Conservation (phyloP, 2,797 vertebrate genomes). For the Falco rusticolus region DNA sequence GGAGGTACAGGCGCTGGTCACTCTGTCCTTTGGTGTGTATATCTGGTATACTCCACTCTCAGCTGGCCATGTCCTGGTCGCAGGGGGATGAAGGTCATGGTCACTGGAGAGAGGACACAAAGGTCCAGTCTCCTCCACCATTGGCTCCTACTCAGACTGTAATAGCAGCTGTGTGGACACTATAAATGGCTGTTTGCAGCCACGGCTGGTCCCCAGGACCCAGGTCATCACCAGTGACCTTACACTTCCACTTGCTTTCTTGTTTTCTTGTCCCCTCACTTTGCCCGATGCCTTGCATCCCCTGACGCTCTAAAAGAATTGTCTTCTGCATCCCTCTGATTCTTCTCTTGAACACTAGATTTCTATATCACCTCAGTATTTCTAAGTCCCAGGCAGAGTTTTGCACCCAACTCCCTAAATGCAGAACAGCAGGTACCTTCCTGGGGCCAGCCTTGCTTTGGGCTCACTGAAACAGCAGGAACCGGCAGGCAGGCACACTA, state of each 20-base stretch:
- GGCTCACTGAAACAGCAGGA: not conserved
- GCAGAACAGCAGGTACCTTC: not conserved
- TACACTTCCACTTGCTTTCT: not conserved
- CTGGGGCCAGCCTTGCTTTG: not conserved
- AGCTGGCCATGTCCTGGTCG: not conserved
- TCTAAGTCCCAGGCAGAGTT: not conserved
- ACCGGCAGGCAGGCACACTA: not conserved
- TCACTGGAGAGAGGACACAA: not conserved
- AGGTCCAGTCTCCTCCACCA: not conserved
- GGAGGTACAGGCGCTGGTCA: not conserved
- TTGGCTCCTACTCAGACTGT: accelerated
- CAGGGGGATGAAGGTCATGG: not conserved
- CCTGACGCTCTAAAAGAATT: not conserved
- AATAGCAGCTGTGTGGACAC: not conserved
- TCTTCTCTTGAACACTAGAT: not conserved
- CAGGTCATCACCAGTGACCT: not conserved
- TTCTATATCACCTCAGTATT: not conserved
- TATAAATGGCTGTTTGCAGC: not conserved
- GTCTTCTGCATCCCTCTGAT: not conserved
- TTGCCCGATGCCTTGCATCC: not conserved
- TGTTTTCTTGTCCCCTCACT: not conserved
- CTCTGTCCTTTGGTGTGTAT: not conserved
- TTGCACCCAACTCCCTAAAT: not conserved
- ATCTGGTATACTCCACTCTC: not conserved
- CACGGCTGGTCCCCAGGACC: not conserved